A percentile compares a stretch with the other conserved stretches of the same genome.
Evolutionary conservation across 2,113 vertebrate species (phyloP).

Genomic region (Phrynosoma platyrhinos): DNA sequence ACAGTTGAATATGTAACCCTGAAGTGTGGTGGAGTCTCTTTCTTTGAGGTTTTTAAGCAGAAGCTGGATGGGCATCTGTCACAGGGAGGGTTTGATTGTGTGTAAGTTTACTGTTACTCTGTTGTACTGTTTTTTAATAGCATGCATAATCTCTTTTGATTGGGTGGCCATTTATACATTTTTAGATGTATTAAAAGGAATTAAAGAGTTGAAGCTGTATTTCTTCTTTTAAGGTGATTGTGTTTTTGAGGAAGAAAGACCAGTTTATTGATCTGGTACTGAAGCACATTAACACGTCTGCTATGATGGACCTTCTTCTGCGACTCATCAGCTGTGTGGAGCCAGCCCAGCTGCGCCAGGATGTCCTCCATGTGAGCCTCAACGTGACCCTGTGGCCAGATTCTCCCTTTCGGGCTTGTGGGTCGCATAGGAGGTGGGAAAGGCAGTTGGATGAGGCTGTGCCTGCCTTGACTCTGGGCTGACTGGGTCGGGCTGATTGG

Average conservation of each 20-base stretch:
- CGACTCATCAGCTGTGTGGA: slow-evolving; percentile 96
- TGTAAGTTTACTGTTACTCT: neutral
- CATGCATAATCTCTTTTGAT: neutral
- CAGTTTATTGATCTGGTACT: slow-evolving; percentile 90
- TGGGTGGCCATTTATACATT: no score
- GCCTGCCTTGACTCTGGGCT: neutral
- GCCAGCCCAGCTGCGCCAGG: slow-evolving; percentile 88
- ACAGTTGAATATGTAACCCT: no score
- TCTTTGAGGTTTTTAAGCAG: no score
- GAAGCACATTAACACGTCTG: slow-evolving; percentile 93
- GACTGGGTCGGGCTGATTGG: neutral
- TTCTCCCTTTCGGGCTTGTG: neutral
- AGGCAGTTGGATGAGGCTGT: no score
- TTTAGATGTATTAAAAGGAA: neutral
- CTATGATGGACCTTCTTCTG: slow-evolving; percentile 96
- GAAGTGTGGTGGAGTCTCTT: no score
- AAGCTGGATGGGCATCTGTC: no score
- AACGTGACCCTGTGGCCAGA: neutral
- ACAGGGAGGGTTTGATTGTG: no score
- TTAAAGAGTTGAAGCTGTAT: accelerated
- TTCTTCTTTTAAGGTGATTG: slow-evolving; percentile 82
- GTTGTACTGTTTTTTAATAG: neutral
- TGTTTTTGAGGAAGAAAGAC: slow-evolving; percentile 91
- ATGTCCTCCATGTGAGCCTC: slow-evolving; percentile 86
- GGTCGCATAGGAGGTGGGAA: neutral